Evolutionary conservation across 2,797 vertebrate genomes (phyloP).

Genomic region (Cottoperca gobio): DNA sequence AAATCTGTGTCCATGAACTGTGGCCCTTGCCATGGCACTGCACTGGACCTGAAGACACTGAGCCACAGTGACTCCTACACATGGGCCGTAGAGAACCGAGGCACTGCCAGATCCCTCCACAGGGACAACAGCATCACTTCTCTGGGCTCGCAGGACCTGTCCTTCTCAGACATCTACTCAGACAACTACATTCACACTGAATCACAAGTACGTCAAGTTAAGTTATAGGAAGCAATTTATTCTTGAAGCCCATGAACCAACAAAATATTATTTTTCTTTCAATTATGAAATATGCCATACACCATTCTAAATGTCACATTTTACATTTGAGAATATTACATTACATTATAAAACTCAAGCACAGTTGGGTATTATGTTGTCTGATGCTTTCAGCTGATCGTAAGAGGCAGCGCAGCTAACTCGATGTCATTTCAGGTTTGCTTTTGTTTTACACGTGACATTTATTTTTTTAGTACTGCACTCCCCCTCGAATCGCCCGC

Average conservation of each 20-base stretch:
- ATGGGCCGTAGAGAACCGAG: slow-evolving; percentile 88
- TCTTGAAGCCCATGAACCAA: slow-evolving; percentile 20
- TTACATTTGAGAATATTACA: slow-evolving; percentile 36
- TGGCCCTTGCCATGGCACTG: slow-evolving; percentile 57
- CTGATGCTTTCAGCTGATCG: slow-evolving; percentile 8
- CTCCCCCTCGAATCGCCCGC: slow-evolving; percentile 78
- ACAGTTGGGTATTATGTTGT: slow-evolving; percentile 20
- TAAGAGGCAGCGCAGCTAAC: slow-evolving; percentile 12
- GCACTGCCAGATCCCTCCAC: slow-evolving; percentile 43
- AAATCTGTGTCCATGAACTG: slow-evolving; percentile 77
- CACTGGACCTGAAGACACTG: slow-evolving; percentile 62
- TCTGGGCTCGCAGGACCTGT: slow-evolving; percentile 75
- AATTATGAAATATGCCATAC: slow-evolving; percentile 31
- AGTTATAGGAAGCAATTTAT: slow-evolving; percentile 14
- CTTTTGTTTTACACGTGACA: slow-evolving; percentile 43
- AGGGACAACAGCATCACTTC: slow-evolving; percentile 63
- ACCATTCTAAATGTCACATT: slow-evolving; percentile 58
- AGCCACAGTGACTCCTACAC: slow-evolving; percentile 89
- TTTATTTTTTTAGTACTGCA: slow-evolving; percentile 77
- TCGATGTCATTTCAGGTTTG: slow-evolving; percentile 37
- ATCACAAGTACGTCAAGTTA: slow-evolving; percentile 68
- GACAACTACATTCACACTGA: slow-evolving; percentile 79
- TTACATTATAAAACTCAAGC: slow-evolving; percentile 35
- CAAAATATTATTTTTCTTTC: slow-evolving; percentile 3
- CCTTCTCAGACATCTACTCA: slow-evolving; percentile 64